Percentiles rank a stretch among this genome's conserved stretches.
These are phyloP conservation scores for Phoxinus dragarum DNA, from an alignment of 2,797 vertebrate genomes.

Conservation along the genomic window DNA sequence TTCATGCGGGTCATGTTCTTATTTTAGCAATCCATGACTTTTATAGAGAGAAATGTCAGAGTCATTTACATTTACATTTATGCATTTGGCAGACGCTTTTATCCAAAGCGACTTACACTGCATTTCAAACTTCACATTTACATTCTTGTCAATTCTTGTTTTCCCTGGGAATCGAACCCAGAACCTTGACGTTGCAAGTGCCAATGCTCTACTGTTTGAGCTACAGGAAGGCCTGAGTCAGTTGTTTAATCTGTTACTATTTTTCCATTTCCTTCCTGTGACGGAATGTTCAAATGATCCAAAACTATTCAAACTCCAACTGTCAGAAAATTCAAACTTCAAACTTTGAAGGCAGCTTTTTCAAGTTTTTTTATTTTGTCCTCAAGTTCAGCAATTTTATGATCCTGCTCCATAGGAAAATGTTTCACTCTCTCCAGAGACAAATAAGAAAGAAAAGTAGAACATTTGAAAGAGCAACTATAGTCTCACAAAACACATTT, in stretches of 20 bases:
- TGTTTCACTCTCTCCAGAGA: neutral
- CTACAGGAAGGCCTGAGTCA: too few relatives aligned
- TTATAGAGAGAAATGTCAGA: neutral
- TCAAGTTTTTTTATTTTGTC: neutral
- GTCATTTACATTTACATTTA: too few relatives aligned
- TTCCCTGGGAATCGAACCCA: too few relatives aligned
- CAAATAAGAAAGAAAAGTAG: neutral
- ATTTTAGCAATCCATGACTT: neutral
- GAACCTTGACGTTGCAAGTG: too few relatives aligned
- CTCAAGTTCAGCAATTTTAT: neutral
- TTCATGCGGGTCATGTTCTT: neutral
- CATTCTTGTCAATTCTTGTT: too few relatives aligned
- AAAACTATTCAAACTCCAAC: neutral
- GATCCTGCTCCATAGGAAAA: conserved; percentile 62
- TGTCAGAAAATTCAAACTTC: neutral
- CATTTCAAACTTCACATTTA: too few relatives aligned
- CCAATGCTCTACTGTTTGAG: too few relatives aligned
- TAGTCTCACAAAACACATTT: too few relatives aligned
- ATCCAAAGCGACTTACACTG: too few relatives aligned
- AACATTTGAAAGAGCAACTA: neutral
- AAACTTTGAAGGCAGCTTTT: neutral
- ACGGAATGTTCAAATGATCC: neutral
- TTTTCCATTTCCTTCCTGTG: neutral
- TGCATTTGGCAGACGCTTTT: too few relatives aligned
- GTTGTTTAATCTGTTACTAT: neutral